Conservation (phyloP, 2,113 vertebrate species). For the Tenebrosternarchus preto region DNA sequence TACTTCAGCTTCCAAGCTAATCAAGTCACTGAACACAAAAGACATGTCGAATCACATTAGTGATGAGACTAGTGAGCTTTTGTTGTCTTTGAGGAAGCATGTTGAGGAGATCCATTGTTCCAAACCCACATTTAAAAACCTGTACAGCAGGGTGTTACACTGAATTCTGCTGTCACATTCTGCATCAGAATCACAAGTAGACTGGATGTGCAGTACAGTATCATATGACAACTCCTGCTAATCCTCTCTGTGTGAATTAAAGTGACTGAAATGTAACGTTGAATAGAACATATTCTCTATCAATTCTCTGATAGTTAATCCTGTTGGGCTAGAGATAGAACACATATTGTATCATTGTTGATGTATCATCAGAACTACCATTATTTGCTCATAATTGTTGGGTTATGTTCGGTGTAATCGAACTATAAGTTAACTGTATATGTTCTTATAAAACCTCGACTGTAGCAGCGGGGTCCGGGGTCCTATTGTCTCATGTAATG, state of each 20-base stretch:
- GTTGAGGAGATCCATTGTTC: constrained; percentile 13
- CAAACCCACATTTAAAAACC: constrained; percentile 56
- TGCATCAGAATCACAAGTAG: constrained; percentile 38
- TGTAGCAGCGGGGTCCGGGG: too few relatives aligned
- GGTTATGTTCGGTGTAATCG: too few relatives aligned
- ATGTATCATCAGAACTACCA: too few relatives aligned
- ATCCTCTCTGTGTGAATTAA: constrained; percentile 26
- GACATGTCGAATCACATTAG: too few relatives aligned
- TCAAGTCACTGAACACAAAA: constrained; percentile 3
- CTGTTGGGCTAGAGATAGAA: too few relatives aligned
- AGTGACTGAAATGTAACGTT: constrained; percentile 48
- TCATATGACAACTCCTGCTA: constrained; percentile 56
- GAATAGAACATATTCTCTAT: too few relatives aligned
- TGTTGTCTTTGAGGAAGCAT: not conserved
- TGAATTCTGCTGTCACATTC: constrained; percentile 37
- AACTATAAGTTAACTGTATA: too few relatives aligned
- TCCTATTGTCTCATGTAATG: too few relatives aligned
- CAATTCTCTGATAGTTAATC: too few relatives aligned
- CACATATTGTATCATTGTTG: too few relatives aligned
- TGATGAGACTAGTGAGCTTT: not conserved
- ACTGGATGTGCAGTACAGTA: constrained; percentile 62
- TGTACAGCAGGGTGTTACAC: constrained; percentile 56
- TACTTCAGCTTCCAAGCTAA: constrained; percentile 39
- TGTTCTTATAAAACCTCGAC: too few relatives aligned
- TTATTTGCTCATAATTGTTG: too few relatives aligned